A percentile compares a stretch with the other conserved stretches of the same genome.
Evolutionary conservation across 2,113 vertebrate species (phyloP).

Genomic region (Poecilia latipinna): DNA sequence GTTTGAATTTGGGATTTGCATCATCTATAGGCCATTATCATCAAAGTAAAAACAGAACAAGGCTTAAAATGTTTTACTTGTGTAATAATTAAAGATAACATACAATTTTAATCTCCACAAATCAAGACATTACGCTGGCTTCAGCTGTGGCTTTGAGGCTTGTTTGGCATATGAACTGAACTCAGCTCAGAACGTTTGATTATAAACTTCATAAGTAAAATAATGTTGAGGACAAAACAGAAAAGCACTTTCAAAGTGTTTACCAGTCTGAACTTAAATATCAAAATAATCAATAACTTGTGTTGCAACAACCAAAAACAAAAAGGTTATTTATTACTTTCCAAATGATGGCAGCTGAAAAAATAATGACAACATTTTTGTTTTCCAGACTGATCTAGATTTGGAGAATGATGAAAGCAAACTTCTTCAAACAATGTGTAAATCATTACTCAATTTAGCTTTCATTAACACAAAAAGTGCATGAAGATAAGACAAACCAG

Average conservation of each 20-base stretch:
- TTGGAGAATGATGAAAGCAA: background rate
- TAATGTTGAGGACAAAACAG: background rate
- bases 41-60: too few relatives aligned
- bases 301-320: background rate
- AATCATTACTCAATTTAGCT: background rate
- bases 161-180: background rate
- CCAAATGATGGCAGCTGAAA: background rate
- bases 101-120: too few relatives aligned
- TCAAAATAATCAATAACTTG: background rate
- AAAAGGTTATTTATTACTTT: background rate
- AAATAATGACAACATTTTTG: background rate
- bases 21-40: too few relatives aligned
- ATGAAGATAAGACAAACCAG: background rate
- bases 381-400: background rate
- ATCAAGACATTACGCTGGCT: too few relatives aligned
- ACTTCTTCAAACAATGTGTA: background rate
- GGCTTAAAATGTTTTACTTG: too few relatives aligned
- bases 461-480: background rate
- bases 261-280: background rate
- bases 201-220: too few relatives aligned
- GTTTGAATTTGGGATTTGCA: too few relatives aligned
- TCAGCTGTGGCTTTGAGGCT: too few relatives aligned
- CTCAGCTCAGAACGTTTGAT: background rate
- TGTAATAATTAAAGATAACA: too few relatives aligned
- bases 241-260: background rate